A percentile compares a stretch with the other conserved stretches of the same genome.
These are phyloP conservation scores for Plecturocebus donacophilus DNA, from an alignment of 2,113 vertebrate genomes.

Conservation along the genomic window DNA sequence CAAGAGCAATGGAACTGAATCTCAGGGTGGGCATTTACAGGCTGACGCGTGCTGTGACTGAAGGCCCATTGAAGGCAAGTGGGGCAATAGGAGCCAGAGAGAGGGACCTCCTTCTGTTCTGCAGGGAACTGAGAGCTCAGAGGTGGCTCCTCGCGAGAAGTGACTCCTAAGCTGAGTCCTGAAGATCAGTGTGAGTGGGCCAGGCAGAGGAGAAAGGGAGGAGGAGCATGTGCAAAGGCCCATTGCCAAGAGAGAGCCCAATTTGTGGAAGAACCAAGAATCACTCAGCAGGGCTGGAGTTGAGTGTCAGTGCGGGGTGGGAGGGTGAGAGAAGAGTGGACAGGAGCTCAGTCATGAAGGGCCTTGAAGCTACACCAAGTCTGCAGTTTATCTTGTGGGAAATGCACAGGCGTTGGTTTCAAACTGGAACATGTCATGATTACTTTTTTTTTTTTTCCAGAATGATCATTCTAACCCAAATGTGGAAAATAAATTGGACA, in stretches of 20 bases:
- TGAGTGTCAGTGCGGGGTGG: neutral
- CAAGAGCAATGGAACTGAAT: too few relatives aligned
- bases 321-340: neutral
- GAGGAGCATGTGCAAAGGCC: neutral
- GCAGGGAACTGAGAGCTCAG: neutral
- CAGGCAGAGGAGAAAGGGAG: too few relatives aligned
- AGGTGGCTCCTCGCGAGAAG: neutral
- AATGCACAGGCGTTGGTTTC: neutral
- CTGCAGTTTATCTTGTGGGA: neutral
- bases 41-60: neutral
- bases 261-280: neutral
- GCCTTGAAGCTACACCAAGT: neutral
- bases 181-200: neutral
- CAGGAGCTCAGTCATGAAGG: neutral
- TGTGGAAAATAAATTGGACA: neutral
- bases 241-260: neutral
- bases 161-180: neutral
- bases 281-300: neutral
- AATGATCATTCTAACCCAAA: neutral
- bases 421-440: neutral
- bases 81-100: neutral
- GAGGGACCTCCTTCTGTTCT: neutral
- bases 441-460: neutral
- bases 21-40: accelerated
- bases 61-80: neutral